Percentiles rank a stretch among this genome's conserved stretches.
These are phyloP conservation scores for Chloroceryle amazona DNA, from an alignment of 2,797 vertebrate species.

Conservation along the genomic window DNA sequence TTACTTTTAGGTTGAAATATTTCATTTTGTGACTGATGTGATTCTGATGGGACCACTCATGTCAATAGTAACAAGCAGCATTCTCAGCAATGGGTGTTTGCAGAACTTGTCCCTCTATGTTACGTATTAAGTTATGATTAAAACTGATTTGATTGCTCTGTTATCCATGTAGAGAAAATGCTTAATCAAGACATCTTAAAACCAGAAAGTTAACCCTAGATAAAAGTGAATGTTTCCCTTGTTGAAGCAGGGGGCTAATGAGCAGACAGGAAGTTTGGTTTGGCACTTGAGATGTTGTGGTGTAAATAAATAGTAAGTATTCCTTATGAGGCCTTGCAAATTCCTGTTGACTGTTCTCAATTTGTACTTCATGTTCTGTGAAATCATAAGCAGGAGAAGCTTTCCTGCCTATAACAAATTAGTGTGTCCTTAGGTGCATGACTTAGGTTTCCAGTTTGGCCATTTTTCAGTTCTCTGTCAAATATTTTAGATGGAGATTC, in stretches of 20 bases:
- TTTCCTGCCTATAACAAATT: not conserved
- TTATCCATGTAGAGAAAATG: not conserved
- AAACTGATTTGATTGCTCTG: not conserved
- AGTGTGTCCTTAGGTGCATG: not conserved
- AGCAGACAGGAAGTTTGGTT: not conserved
- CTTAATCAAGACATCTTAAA: not conserved
- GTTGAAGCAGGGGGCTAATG: not conserved
- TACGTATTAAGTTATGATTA: not conserved
- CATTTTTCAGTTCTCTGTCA: not conserved
- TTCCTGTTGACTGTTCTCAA: not conserved
- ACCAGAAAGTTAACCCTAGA: not conserved
- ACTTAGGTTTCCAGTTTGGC: not conserved
- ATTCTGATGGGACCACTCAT: not conserved
- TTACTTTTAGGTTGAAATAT: not conserved
- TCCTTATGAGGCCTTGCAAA: not conserved
- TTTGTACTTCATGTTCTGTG: not conserved
- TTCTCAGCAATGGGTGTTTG: not conserved
- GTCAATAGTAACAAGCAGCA: not conserved
- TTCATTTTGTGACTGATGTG: not conserved
- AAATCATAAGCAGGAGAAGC: not conserved
- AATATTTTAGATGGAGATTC: not conserved
- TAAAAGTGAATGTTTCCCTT: not conserved
- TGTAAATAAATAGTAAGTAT: not conserved
- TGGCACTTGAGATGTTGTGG: not conserved
- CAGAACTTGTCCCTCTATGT: not conserved